A percentile compares a stretch with the other conserved stretches of the same genome.
Evolutionary conservation across 2,797 vertebrate species (phyloP).

Genomic region (Rallus crepitans): DNA sequence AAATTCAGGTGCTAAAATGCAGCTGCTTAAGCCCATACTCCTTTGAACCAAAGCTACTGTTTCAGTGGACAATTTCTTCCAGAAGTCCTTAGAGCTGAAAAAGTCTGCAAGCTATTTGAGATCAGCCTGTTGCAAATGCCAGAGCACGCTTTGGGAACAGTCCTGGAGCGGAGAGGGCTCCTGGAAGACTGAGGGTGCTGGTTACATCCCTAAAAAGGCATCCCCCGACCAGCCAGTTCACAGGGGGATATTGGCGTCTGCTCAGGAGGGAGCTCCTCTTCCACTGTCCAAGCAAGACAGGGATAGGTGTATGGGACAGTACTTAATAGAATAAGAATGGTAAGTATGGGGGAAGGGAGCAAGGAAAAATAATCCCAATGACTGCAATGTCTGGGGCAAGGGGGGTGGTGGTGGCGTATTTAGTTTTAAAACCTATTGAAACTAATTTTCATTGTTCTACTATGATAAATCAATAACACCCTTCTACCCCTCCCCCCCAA

Average conservation of each 20-base stretch:
- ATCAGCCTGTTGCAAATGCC: constrained; percentile 44
- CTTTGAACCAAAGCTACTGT: constrained; percentile 68
- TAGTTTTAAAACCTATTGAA: constrained; percentile 24
- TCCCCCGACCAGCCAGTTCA: constrained; percentile 5
- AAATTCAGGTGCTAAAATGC: constrained; percentile 65
- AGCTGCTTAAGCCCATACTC: constrained; percentile 36
- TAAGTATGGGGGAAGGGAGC: constrained; percentile 3
- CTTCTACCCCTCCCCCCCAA: not conserved
- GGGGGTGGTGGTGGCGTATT: not conserved
- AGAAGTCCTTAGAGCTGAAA: constrained; percentile 32
- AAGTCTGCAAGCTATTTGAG: constrained; percentile 34
- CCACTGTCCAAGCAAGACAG: constrained; percentile 26
- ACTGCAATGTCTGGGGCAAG: not conserved
- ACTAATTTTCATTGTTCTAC: constrained; percentile 41
- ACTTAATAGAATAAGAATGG: not conserved
- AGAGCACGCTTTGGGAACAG: not conserved
- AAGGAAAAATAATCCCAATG: not conserved
- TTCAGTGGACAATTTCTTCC: constrained; percentile 62
- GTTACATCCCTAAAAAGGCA: constrained; percentile 46
- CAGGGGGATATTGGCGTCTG: constrained; percentile 50
- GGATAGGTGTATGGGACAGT: constrained; percentile 42
- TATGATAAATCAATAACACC: constrained; percentile 47
- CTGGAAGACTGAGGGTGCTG: constrained; percentile 1
- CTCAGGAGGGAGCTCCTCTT: constrained; percentile 49
- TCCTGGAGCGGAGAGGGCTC: constrained; percentile 24